Conservation (phyloP, 2,113 vertebrate species). For the Psophia crepitans region DNA sequence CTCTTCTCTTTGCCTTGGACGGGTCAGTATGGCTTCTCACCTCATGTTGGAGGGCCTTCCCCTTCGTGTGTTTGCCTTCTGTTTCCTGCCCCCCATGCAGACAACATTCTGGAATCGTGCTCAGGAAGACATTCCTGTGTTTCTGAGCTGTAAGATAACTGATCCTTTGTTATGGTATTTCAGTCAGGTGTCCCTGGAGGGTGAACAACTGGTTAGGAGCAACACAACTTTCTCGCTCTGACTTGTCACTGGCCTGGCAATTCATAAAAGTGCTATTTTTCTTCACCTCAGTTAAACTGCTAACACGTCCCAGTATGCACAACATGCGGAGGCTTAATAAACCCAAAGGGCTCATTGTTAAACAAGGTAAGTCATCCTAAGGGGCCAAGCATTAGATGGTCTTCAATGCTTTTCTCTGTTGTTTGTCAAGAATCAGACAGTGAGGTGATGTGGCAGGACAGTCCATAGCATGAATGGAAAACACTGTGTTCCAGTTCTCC, state of each 20-base stretch:
- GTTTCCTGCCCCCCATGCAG: background rate
- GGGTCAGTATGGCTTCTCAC: background rate
- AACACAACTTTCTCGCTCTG: background rate
- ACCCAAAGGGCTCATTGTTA: background rate
- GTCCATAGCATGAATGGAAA: background rate
- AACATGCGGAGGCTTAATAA: background rate
- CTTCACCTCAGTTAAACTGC: background rate
- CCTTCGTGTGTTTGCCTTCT: background rate
- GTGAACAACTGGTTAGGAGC: background rate
- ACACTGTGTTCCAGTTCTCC: background rate
- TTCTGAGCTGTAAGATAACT: background rate
- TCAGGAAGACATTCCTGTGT: background rate
- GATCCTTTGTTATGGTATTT: background rate
- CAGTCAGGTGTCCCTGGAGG: background rate
- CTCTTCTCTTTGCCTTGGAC: background rate
- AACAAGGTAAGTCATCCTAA: background rate
- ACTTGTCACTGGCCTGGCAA: background rate
- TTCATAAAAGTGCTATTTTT: background rate
- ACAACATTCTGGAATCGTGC: background rate
- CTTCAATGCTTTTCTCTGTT: background rate
- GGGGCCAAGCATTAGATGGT: background rate
- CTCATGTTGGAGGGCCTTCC: background rate
- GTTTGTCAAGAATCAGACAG: background rate
- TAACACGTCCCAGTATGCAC: background rate
- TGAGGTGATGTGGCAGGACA: background rate